Conservation (phyloP, 1,140 invertebrate species). For the Pseudomyrmex concolor region DNA sequence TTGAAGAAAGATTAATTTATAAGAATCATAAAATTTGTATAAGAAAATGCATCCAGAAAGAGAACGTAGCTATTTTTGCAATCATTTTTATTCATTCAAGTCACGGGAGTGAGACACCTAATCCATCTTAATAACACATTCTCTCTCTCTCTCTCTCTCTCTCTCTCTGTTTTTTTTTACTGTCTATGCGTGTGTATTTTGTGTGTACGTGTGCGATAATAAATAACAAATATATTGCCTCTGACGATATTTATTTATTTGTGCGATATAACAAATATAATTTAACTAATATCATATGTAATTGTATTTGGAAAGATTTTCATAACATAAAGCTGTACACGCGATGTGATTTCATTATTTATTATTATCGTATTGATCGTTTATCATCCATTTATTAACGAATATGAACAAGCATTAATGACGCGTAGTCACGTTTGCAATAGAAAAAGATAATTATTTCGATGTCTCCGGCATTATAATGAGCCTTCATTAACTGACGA, state of each 20-base stretch:
- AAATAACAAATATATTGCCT: no score
- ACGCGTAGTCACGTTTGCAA: conserved; percentile 18
- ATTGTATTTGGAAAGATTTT: conserved; percentile 22
- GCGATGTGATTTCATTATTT: conserved; percentile 15
- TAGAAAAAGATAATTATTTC: conserved; percentile 53
- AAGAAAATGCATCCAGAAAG: not conserved
- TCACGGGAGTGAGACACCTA: conserved; percentile 1
- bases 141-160: no score
- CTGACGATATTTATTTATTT: not conserved
- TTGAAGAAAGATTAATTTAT: not conserved
- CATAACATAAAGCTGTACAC: not conserved
- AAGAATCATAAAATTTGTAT: not conserved
- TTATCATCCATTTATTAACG: conserved; percentile 33
- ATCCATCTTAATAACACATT: conserved; percentile 32
- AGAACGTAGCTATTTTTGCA: conserved; percentile 5
- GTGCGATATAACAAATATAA: not conserved
- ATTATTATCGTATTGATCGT: conserved; percentile 5
- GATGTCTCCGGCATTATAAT: conserved; percentile 48
- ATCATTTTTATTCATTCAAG: conserved; percentile 46
- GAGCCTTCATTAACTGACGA: conserved; percentile 35
- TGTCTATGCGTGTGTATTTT: no score
- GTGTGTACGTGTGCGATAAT: no score
- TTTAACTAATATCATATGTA: conserved; percentile 7
- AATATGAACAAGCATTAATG: conserved; percentile 31
- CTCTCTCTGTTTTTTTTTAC: no score